Evolutionary conservation across 1,140 invertebrate genomes (phyloP), one percentile per base, ranked within the genome.

Genomic region (Hypsibius dujardini): DNA sequence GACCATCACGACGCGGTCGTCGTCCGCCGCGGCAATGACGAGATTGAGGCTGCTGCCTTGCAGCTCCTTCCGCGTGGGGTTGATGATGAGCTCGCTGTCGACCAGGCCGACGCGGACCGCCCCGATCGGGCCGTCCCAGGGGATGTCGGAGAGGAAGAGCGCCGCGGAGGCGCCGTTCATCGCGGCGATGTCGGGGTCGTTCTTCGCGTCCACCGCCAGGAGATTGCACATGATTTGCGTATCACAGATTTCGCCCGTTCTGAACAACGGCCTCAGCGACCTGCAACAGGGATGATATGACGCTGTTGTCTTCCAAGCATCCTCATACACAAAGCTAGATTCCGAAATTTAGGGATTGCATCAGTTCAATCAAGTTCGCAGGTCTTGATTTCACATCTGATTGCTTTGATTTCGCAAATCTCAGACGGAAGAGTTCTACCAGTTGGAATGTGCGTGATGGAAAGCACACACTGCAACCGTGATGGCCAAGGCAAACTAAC

Each of bases 111-210:
- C 81, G 76, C 93, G 81, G 0, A 96, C 92, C 71, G 95, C 93
- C 28, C 89, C 95, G 3, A 98, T 82, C 1, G 94, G 94, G 40
- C 93, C 93, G 79, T 89, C 87, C 92, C 94, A 97, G 14, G 95
- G 95, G 75, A 98, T 91, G 79, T 95, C 89, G n/a, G 94, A 97
- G 15, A 97, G 72, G 3, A 87, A 83, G n/a, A 98, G 78, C 12
- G 95, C 89, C 47, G 92, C 87, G 59, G 93, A 95, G 0, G 95
- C 92, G 77, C 90, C 92, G 84, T 98, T 99, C 46, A 99, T 93
- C 40, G 89, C 86, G 1, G 93, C 77, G 1, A 97, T 83, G 79
- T 95, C 93, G 0, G 93, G 90, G 76, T 90, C 87, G 77, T 95
- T 87, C 0, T 86, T 79, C 1, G 89, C 86, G 81, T 98, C 95